Base-by-base conservation (phyloP, 2,797 vertebrate genomes). In the Syngnathus acus region DNA sequence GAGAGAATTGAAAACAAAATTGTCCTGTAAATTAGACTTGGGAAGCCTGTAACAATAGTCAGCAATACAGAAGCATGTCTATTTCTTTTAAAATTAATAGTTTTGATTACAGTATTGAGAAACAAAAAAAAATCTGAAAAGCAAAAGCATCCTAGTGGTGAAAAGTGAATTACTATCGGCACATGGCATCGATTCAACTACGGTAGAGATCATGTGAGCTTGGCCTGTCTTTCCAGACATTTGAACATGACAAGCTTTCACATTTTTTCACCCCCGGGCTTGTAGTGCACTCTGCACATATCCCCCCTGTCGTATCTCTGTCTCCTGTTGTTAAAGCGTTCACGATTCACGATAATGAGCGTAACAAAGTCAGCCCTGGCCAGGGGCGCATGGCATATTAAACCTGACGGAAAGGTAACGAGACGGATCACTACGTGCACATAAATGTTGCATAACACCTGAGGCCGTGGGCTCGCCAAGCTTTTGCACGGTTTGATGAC, bases 341-440 rank as follows among this genome's bases (percentile, higher is more conserved):
- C 78, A 68, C 64, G 64, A 73, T 73, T 74, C 64, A 68, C 63
- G 40, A 69, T 69, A 51, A 74, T 64, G 64, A 77, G 72, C 54
- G 16, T 57, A 51, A 71, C 53, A 62, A 11, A 21, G 48, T 61
- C 9, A 57, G 72, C 75, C 65, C 45, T 17, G 67, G 77, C 68
- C 62, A 75, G 58, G 40, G n/a, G n/a, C 10, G 65, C 47, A 37
- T 7, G n/a, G 57, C 66, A n/a, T 59, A 68, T 61, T 74, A 70
- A 76, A 74, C 59, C 68, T 76, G 72, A 72, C 64, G 73, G 65
- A 64, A 70, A 75, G 26, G 63, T 77, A 77, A 76, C 68, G 45
- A 68, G 58, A 73, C 67, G 47, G 70, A 74, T 80, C 60, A 38
- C 57, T 69, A 62, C 57, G 66, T 74, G 51, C 53, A 50, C 72